Percentiles rank a stretch among this genome's conserved stretches.
Evolutionary conservation across 2,888 invertebrate genomes (phyloP).

Genomic region (Alsophila aescularia): DNA sequence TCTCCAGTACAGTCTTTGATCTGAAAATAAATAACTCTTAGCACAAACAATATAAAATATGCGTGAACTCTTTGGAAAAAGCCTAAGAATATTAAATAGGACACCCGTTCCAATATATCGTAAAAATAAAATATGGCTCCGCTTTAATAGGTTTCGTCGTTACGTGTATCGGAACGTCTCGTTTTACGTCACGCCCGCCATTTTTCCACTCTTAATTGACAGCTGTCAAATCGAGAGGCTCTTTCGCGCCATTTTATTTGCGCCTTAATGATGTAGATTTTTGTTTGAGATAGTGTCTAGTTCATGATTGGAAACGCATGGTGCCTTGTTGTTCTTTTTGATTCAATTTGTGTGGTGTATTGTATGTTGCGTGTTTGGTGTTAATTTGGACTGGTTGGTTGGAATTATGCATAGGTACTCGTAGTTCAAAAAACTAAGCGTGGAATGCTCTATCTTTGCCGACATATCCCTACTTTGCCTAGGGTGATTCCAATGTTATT

Average conservation of each 20-base stretch:
- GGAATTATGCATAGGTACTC: no score
- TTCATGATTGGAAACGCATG: slow-evolving; percentile 46
- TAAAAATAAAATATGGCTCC: slow-evolving; percentile 28
- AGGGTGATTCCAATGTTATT: no score
- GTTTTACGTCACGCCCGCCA: slow-evolving; percentile 56
- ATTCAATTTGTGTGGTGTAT: slow-evolving; percentile 32
- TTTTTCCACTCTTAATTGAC: slow-evolving; percentile 74
- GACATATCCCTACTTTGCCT: no score
- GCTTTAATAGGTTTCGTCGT: slow-evolving; percentile 36
- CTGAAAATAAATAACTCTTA: no score
- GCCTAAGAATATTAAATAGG: slow-evolving; percentile 11
- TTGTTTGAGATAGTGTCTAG: slow-evolving; percentile 63
- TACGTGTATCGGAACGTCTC: slow-evolving; percentile 53
- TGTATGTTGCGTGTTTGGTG: slow-evolving; percentile 20
- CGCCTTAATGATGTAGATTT: slow-evolving; percentile 67
- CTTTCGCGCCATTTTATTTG: slow-evolving; percentile 72
- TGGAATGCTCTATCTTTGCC: no score
- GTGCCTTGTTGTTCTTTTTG: slow-evolving; percentile 35
- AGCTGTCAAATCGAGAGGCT: slow-evolving; percentile 73
- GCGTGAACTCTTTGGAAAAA: background rate
- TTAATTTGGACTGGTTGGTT: no score
- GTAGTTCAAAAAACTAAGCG: no score
- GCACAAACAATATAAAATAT: no score
- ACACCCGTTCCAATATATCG: slow-evolving; percentile 11
- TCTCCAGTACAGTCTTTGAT: no score